phyloP scores from a whole-genome alignment of 2,113 vertebrate genomes.

The Syngnathus typhle region DNA sequence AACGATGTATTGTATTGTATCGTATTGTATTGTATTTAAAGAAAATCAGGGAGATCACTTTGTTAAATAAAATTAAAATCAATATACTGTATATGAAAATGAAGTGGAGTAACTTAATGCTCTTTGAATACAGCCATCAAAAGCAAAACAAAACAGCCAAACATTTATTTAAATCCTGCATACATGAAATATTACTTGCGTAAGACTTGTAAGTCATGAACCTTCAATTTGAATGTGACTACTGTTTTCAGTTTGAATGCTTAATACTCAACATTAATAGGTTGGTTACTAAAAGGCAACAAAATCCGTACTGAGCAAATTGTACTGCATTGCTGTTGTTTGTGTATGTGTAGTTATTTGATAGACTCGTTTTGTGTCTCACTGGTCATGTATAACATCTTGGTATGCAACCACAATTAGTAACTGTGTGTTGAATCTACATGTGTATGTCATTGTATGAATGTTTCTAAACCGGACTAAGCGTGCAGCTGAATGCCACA shows the following conservation, averaged over 20 bases:
- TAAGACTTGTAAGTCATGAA: background rate
- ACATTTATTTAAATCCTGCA: background rate
- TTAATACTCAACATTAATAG: background rate
- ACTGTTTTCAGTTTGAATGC: background rate
- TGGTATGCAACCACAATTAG: conserved; percentile 3
- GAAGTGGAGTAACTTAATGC: too few relatives aligned
- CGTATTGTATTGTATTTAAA: too few relatives aligned
- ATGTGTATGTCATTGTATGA: background rate
- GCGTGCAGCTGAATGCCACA: conserved; percentile 62
- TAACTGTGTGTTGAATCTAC: conserved; percentile 5
- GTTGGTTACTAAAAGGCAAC: background rate
- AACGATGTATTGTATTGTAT: too few relatives aligned
- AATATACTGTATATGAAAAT: background rate
- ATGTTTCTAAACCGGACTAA: conserved; percentile 48
- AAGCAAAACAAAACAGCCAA: too few relatives aligned
- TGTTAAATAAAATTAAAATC: background rate
- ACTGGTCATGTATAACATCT: background rate
- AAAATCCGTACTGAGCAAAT: background rate
- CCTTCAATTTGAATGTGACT: background rate
- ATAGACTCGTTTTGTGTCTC: background rate
- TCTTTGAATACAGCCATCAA: too few relatives aligned
- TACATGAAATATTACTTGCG: background rate
- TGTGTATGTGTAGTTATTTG: conserved; percentile 1
- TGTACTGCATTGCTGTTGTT: background rate
- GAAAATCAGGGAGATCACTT: too few relatives aligned